Evolutionary conservation across 2,797 vertebrate genomes (phyloP), one percentile per base, ranked within the genome.

Genomic region (Champsocephalus esox): DNA sequence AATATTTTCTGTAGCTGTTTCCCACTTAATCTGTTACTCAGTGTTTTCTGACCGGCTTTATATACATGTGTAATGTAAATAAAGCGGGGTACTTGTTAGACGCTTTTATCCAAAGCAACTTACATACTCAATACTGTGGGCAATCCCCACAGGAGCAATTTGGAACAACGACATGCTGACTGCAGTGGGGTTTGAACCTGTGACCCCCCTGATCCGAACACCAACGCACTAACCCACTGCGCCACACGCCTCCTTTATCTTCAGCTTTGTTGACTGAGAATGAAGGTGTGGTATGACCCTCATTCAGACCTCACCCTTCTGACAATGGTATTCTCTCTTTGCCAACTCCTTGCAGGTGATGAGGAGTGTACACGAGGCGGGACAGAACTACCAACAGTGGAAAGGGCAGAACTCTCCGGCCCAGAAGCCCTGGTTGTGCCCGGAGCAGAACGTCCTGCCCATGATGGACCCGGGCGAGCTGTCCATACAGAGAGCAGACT

Each of bases 371-470:
- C 88, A 94, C 88, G 93, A 91, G 88, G 95, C 96, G 0, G 95
- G 94, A 0, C 73, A 95, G 77, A 84, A 88, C 55, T 96, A 96
- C 75, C 66, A 76, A 0, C 81, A 76, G 24, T 96, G 96, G 96
- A 96, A 97, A 69, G 43, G 49, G 54, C 55, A 92, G 60, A 92
- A 96, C 75, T 77, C 58, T 6, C 90, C 94, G 0, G 67, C 86
- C 52, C 12, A 73, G 11, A 96, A 97, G 75, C 95, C 96, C 0
- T 96, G 96, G 96, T 58, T 95, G 12, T 73, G 92, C 77, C 95
- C 96, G 0, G 91, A 94, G 69, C 96, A 96, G 91, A 95, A 43
- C 84, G 77, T 58, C 3, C 91, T 96, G 21, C 82, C 94, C 32
- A 83, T 73, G 62, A 95, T 96, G 92, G 88, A 93, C 50, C 86